These are phyloP conservation scores for Psittacus erithacus DNA, from an alignment of 2,113 vertebrate species.

Conservation along the genomic window DNA sequence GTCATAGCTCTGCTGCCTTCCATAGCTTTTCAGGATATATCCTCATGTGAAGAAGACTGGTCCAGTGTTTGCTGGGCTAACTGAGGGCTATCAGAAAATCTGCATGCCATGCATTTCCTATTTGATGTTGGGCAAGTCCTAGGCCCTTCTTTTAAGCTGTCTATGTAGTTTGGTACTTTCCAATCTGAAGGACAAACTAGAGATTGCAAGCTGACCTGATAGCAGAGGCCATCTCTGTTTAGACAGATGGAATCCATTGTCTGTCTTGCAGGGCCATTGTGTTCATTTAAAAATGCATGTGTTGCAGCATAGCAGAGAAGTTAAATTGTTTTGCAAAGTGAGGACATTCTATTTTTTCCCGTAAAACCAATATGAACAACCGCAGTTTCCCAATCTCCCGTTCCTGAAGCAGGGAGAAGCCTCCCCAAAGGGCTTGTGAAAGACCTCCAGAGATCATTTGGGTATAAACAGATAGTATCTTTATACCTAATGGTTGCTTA, in stretches of 20 bases:
- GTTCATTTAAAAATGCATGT: constrained; percentile 56
- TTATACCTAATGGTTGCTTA: constrained; percentile 57
- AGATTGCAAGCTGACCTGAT: constrained; percentile 33
- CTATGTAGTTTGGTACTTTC: constrained; percentile 3
- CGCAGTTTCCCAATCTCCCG: constrained; percentile 49
- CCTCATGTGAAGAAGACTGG: not conserved
- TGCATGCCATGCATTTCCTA: not conserved
- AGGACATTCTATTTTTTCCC: constrained; percentile 51
- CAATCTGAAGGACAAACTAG: not conserved
- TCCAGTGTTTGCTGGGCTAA: not conserved
- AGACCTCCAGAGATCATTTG: constrained; percentile 49
- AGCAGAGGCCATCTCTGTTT: constrained; percentile 56
- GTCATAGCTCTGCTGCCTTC: not conserved
- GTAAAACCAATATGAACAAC: constrained; percentile 54
- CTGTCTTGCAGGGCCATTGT: constrained; percentile 46
- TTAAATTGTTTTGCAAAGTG: constrained; percentile 60
- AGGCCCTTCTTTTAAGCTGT: not conserved
- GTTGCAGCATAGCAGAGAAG: constrained; percentile 20
- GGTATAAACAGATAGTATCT: constrained; percentile 66
- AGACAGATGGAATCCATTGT: constrained; percentile 64
- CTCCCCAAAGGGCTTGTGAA: constrained; percentile 58
- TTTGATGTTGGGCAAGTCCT: not conserved
- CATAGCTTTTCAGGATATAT: not conserved
- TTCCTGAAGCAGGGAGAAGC: constrained; percentile 50
- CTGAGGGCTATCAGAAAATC: not conserved